Conservation (phyloP, 2,888 invertebrate genomes). For the Chloroclysta siterata region DNA sequence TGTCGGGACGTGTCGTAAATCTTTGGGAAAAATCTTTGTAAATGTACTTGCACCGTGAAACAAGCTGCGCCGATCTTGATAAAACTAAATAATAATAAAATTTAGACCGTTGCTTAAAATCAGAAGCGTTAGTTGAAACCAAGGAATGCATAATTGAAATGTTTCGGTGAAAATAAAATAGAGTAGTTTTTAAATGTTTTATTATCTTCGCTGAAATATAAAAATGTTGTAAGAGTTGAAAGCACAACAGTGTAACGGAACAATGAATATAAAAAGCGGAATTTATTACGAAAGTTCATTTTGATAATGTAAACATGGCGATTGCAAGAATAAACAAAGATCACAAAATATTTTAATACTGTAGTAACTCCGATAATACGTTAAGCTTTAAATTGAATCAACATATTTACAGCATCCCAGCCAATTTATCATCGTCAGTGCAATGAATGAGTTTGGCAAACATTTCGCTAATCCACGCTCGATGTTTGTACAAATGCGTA, state of each 20-base stretch:
- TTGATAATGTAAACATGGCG: constrained; percentile 29
- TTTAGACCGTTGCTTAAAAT: not conserved
- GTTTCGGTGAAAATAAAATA: constrained; percentile 3
- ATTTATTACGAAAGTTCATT: constrained; percentile 26
- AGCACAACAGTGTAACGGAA: constrained; percentile 19
- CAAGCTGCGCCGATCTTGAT: constrained; percentile 35
- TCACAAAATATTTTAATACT: constrained; percentile 30
- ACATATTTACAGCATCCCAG: constrained; percentile 47
- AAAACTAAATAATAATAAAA: constrained; percentile 3
- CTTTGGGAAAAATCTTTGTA: constrained; percentile 39
- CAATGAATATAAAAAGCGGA: constrained; percentile 27
- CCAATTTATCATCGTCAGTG: constrained; percentile 68
- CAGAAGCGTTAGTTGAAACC: constrained; percentile 4
- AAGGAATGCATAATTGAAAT: constrained; percentile 7
- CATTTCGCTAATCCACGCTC: constrained; percentile 62
- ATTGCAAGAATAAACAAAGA: constrained; percentile 29
- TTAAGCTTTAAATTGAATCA: constrained; percentile 43
- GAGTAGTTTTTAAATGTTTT: not conserved
- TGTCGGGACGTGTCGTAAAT: constrained; percentile 58
- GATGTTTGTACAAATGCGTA: constrained; percentile 63
- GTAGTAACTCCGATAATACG: constrained; percentile 27
- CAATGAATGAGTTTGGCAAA: constrained; percentile 74
- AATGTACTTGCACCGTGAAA: constrained; percentile 50
- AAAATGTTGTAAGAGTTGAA: constrained; percentile 2
- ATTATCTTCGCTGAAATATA: constrained; percentile 12